Conservation (phyloP, 35 echinoderm and acorn worm species). For the Chiridota heheva region DNA sequence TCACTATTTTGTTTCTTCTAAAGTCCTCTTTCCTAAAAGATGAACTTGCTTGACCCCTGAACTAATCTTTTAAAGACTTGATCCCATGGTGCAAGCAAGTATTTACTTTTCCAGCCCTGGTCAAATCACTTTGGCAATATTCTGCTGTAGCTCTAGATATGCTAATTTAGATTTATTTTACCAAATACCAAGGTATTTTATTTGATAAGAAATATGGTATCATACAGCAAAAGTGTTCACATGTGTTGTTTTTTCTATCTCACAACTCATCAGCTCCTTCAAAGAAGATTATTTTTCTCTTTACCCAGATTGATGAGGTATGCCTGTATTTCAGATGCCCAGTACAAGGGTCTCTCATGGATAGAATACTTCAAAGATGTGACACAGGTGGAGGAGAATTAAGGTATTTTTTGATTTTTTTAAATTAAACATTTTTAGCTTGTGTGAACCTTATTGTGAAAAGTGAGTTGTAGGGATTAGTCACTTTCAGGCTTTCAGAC, state of each 20-base stretch:
- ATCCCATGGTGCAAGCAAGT: no score
- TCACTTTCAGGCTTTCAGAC: no score
- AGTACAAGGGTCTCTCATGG: constrained; percentile 85
- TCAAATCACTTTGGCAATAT: neutral
- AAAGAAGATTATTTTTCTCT: constrained; percentile 11
- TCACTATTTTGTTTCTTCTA: no score
- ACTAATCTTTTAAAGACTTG: no score
- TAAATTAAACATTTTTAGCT: neutral
- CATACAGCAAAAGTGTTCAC: neutral
- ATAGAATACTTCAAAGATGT: constrained; percentile 78
- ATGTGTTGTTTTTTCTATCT: neutral
- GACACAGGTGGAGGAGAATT: constrained; percentile 63
- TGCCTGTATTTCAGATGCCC: constrained; percentile 74
- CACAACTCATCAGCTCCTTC: neutral
- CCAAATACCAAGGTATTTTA: no score
- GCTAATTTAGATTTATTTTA: neutral
- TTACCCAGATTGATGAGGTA: constrained; percentile 75
- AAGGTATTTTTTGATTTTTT: constrained; percentile 50
- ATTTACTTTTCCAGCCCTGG: no score
- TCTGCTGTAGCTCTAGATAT: neutral
- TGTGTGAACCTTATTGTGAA: no score
- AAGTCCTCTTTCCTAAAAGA: no score
- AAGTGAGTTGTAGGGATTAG: no score
- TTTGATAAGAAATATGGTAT: no score
- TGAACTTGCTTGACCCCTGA: no score